These are phyloP conservation scores for Willowsia nigromaculata DNA, from an alignment of 2,888 invertebrate species.

Conservation along the genomic window DNA sequence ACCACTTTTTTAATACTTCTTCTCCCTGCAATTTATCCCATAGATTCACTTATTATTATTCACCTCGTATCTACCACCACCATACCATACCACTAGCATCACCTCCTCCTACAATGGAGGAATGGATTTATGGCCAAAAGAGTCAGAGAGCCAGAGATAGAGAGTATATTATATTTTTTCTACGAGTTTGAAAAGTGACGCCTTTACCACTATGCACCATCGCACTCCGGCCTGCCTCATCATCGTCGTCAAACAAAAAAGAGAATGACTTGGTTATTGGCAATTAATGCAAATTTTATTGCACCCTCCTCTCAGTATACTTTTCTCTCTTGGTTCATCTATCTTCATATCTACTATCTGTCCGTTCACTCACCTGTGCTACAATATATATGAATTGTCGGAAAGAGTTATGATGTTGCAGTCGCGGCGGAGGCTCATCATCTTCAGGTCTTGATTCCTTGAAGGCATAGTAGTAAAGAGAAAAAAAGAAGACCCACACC, in stretches of 20 bases:
- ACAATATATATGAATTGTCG: constrained; percentile 1
- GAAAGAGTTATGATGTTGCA: constrained; percentile 29
- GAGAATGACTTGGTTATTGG: constrained; percentile 72
- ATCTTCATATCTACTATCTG: constrained; percentile 14
- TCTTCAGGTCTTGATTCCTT: constrained; percentile 50
- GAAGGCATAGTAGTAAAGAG: constrained; percentile 31
- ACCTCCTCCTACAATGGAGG: constrained; percentile 45
- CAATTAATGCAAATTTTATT: constrained; percentile 73
- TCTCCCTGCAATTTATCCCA: constrained; percentile 18
- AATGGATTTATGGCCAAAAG: constrained; percentile 52
- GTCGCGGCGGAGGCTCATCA: neutral
- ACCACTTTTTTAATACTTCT: constrained; percentile 52
- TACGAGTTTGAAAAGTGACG: constrained; percentile 26
- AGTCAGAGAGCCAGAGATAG: constrained; percentile 29
- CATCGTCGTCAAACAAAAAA: constrained; percentile 45
- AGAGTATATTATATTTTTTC: constrained; percentile 23
- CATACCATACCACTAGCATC: constrained; percentile 40
- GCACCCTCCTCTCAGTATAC: constrained; percentile 52
- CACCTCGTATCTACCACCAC: constrained; percentile 50
- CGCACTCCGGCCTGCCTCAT: constrained; percentile 31
- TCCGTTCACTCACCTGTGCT: constrained; percentile 58
- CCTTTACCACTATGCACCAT: constrained; percentile 26
- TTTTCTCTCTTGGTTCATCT: neutral
- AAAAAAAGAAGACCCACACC: constrained; percentile 40
- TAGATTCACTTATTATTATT: constrained; percentile 43